phyloP scores from a whole-genome alignment of 2,113 vertebrate genomes.

The Copsychus sechellarum region DNA sequence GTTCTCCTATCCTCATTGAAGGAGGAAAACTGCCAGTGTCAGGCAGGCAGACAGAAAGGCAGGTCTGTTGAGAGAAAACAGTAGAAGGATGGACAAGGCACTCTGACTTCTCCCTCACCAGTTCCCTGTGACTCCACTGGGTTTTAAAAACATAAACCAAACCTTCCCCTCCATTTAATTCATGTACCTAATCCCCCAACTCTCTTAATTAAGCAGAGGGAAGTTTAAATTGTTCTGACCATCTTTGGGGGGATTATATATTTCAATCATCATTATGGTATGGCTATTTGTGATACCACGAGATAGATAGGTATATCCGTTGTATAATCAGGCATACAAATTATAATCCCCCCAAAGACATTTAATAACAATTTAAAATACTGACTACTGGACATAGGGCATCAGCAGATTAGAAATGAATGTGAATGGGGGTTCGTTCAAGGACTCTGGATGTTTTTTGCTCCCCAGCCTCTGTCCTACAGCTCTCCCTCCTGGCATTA shows the following conservation, averaged over 20 bases:
- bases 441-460: constrained; percentile 8
- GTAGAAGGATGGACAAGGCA: background rate
- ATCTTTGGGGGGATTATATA: constrained; percentile 80
- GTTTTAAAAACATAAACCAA: constrained; percentile 55
- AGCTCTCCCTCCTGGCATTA: background rate
- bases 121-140: background rate
- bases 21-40: background rate
- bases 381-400: constrained; percentile 61
- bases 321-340: constrained; percentile 77
- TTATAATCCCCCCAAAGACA: constrained; percentile 74
- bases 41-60: background rate
- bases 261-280: constrained; percentile 78
- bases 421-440: background rate
- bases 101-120: background rate
- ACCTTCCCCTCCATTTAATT: constrained; percentile 46
- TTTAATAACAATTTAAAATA: constrained; percentile 73
- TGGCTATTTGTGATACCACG: constrained; percentile 75
- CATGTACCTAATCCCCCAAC: constrained; percentile 66
- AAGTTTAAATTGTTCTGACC: constrained; percentile 78
- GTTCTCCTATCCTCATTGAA: rapidly evolving
- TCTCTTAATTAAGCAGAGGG: constrained; percentile 75
- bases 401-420: constrained; percentile 32
- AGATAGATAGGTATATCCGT: constrained; percentile 70
- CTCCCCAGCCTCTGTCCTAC: background rate
- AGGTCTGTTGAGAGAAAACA: background rate